These are phyloP conservation scores for Choloepus hoffmanni DNA, from an alignment of 2,113 vertebrate genomes.

Conservation along the genomic window DNA sequence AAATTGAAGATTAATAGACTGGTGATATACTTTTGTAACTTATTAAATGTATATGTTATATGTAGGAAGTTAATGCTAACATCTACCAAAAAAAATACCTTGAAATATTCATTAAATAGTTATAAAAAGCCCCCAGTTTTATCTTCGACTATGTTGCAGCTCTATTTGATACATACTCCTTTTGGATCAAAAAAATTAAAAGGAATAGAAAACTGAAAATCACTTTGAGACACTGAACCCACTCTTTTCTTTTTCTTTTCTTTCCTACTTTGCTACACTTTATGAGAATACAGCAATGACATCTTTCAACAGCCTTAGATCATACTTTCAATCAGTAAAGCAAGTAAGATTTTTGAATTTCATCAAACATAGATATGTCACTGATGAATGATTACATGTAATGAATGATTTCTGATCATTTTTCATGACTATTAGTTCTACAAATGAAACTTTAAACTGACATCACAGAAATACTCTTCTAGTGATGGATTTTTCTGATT, in stretches of 20 bases:
- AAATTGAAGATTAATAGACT: background rate
- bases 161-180: background rate
- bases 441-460: conserved; percentile 28
- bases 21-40: background rate
- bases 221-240: background rate
- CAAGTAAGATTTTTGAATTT: background rate
- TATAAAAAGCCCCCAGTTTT: background rate
- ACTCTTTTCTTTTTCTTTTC: background rate
- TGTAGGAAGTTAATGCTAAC: background rate
- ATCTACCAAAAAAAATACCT: background rate
- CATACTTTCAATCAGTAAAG: background rate
- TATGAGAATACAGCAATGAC: background rate
- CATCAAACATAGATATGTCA: background rate
- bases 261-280: background rate
- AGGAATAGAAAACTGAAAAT: background rate
- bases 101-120: background rate
- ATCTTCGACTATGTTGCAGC: background rate
- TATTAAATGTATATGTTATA: background rate
- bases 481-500: background rate
- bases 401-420: conserved; percentile 7
- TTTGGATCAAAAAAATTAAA: background rate
- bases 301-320: background rate
- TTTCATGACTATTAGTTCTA: background rate
- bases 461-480: background rate
- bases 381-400: conserved; percentile 10